Evolutionary conservation across 2,888 invertebrate species (phyloP).

Genomic region (Biston stratarius): DNA sequence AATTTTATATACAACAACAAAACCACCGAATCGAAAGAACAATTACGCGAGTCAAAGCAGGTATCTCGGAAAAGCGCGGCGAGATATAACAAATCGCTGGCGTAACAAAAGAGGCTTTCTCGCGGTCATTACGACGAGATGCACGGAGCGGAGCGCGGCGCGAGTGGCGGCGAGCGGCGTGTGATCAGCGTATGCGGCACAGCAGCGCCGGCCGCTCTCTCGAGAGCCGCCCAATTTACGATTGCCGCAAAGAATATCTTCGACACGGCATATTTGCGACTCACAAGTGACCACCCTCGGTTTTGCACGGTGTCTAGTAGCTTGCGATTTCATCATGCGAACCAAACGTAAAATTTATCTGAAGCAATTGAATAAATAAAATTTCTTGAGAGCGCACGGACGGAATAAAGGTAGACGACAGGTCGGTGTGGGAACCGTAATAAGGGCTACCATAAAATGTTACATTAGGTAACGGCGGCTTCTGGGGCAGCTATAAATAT

Average conservation of each 20-base stretch:
- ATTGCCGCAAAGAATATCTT: slow-evolving; percentile 83
- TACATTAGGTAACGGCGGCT: slow-evolving; percentile 86
- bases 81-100: slow-evolving; percentile 83
- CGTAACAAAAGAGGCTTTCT: slow-evolving; percentile 85
- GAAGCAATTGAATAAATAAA: slow-evolving; percentile 70
- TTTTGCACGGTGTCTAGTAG: slow-evolving; percentile 41
- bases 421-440: slow-evolving; percentile 77
- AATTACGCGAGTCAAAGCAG: slow-evolving; percentile 84
- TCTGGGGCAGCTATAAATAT: slow-evolving; percentile 86
- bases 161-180: slow-evolving; percentile 55
- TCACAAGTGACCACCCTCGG: slow-evolving; percentile 67
- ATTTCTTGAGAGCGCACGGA: slow-evolving; percentile 55
- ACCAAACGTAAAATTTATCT: slow-evolving; percentile 53
- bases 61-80: slow-evolving; percentile 78
- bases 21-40: slow-evolving; percentile 82
- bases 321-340: slow-evolving; percentile 52
- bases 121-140: slow-evolving; percentile 81
- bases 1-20: slow-evolving; percentile 81
- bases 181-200: slow-evolving; percentile 79
- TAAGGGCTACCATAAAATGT: slow-evolving; percentile 86
- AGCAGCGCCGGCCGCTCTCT: slow-evolving; percentile 60
- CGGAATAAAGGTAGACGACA: slow-evolving; percentile 63
- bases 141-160: slow-evolving; percentile 68
- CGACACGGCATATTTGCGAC: slow-evolving; percentile 73
- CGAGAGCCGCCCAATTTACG: slow-evolving; percentile 77